Percentiles rank a stretch among this genome's conserved stretches.
These are phyloP conservation scores for Momotus momota DNA, from an alignment of 2,797 vertebrate species.

Conservation along the genomic window DNA sequence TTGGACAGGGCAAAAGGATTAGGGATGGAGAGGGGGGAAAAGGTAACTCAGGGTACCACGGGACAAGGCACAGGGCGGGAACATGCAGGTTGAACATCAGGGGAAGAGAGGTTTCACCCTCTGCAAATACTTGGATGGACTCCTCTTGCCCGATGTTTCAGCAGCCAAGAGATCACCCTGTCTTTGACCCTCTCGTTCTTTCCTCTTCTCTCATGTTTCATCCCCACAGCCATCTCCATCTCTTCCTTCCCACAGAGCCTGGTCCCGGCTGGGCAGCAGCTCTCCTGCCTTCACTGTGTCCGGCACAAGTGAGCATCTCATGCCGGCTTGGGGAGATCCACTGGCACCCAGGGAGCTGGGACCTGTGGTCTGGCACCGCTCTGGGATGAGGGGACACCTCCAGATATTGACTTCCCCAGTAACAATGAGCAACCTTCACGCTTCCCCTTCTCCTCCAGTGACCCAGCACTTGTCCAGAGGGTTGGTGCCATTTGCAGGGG, in stretches of 20 bases:
- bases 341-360: neutral
- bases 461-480: fast-evolving
- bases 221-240: fast-evolving
- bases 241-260: neutral
- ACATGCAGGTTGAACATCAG: neutral
- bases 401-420: neutral
- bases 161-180: fast-evolving
- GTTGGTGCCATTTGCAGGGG: neutral
- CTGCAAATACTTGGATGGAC: neutral
- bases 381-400: neutral
- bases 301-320: fast-evolving
- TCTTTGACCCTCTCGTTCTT: neutral
- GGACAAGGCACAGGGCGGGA: neutral
- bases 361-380: fast-evolving
- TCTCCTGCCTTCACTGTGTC: neutral
- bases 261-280: neutral
- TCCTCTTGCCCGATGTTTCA: neutral
- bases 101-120: neutral
- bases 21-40: neutral
- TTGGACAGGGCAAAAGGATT: neutral
- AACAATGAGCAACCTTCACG: fast-evolving
- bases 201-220: neutral
- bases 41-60: neutral
- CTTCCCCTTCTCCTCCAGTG: neutral
- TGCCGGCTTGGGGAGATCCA: fast-evolving